Evolutionary conservation across 1,140 invertebrate genomes (phyloP).

Genomic region (Piezodorus guildinii): DNA sequence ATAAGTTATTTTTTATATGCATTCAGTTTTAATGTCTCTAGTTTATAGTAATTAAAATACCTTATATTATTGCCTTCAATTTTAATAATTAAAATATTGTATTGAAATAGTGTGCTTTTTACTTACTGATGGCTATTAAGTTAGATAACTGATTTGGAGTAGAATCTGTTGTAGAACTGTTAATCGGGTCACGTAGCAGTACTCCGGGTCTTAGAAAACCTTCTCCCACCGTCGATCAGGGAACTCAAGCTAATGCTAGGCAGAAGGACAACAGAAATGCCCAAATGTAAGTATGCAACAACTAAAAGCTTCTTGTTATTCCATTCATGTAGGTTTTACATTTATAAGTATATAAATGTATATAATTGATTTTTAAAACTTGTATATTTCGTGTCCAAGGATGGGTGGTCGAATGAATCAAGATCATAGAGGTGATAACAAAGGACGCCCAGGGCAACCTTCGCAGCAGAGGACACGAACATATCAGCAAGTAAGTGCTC

Average conservation of each 20-base stretch:
- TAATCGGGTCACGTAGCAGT: constrained; percentile 58
- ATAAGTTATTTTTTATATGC: too few species aligned
- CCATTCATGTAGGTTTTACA: too few species aligned
- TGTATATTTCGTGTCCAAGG: background rate
- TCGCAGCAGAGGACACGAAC: constrained; percentile 13
- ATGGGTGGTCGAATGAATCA: background rate
- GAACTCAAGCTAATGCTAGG: constrained; percentile 49
- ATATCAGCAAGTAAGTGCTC: constrained; percentile 12
- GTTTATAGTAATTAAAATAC: too few species aligned
- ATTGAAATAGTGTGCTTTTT: too few species aligned
- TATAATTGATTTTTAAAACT: too few species aligned
- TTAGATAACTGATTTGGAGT: constrained; percentile 16
- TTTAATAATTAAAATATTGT: too few species aligned
- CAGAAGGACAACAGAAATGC: background rate
- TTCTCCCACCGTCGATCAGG: constrained; percentile 72
- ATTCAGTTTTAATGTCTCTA: too few species aligned
- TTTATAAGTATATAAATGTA: too few species aligned
- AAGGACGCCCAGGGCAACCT: background rate
- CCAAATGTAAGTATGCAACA: background rate
- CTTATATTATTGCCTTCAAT: too few species aligned
- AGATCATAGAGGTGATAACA: background rate
- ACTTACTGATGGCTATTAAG: background rate
- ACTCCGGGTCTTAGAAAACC: constrained; percentile 62
- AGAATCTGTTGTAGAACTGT: constrained; percentile 54
- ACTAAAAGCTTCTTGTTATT: too few species aligned